These are phyloP conservation scores for Nothoprocta pentlandii DNA, from an alignment of 2,113 vertebrate genomes.

Conservation along the genomic window DNA sequence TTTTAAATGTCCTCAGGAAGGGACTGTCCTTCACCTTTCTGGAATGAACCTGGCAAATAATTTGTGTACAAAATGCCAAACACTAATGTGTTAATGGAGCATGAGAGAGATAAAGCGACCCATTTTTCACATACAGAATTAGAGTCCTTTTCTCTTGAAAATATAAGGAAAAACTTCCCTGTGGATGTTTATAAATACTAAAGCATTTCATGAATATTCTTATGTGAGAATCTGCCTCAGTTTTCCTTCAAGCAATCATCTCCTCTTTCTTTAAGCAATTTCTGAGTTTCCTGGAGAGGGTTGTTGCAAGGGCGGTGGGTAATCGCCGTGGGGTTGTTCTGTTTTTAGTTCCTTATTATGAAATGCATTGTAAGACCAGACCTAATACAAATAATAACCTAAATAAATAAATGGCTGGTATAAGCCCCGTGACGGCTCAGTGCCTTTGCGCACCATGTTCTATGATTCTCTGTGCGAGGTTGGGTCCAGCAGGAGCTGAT, in stretches of 20 bases:
- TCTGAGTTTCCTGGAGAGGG: not conserved
- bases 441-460: not conserved
- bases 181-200: not conserved
- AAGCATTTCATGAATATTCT: not conserved
- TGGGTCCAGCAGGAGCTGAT: not conserved
- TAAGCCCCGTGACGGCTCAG: not conserved
- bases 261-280: not conserved
- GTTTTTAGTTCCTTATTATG: not conserved
- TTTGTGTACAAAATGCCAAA: not conserved
- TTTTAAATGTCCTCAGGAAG: not conserved
- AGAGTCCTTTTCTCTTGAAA: not conserved
- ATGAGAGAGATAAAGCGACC: not conserved
- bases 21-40: not conserved
- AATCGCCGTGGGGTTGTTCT: not conserved
- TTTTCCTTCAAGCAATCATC: not conserved
- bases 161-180: not conserved
- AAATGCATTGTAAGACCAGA: not conserved
- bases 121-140: constrained; percentile 23
- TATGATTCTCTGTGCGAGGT: not conserved
- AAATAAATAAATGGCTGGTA: not conserved
- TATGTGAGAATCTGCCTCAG: not conserved
- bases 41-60: not conserved
- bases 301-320: not conserved
- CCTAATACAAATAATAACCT: not conserved
- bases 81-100: not conserved